phyloP scores from a whole-genome alignment of 37 sponge, comb jelly and placozoan genomes.

The Halisarca cf. caerulea region DNA sequence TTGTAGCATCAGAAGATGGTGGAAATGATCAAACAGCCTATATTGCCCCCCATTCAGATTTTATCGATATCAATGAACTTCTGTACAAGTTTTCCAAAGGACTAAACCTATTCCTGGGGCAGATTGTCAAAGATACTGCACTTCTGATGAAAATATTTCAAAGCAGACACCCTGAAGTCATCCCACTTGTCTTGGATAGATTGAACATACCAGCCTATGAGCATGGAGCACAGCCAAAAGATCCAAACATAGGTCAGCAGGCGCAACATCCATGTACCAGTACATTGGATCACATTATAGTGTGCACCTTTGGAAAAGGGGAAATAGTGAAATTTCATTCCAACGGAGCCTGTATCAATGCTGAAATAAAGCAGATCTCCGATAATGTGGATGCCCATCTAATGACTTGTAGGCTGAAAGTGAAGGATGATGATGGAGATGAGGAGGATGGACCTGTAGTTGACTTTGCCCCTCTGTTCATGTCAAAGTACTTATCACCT shows the following conservation, averaged over 20 bases:
- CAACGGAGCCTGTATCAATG: background rate
- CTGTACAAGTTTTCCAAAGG: background rate
- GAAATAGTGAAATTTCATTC: slow-evolving; percentile 8
- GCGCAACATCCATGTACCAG: background rate
- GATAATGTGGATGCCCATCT: too few species aligned
- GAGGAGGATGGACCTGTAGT: background rate
- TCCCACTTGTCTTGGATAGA: background rate
- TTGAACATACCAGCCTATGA: background rate
- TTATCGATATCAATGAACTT: background rate
- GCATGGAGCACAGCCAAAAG: background rate
- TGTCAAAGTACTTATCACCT: background rate
- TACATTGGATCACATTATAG: background rate
- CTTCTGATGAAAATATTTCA: background rate
- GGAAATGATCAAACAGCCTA: background rate
- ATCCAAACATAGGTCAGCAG: background rate
- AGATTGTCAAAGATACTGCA: background rate
- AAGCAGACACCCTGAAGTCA: background rate
- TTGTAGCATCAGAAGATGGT: background rate
- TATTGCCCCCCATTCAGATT: slow-evolving; percentile 1
- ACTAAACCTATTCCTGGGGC: background rate
- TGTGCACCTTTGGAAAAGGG: background rate
- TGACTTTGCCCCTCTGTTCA: background rate
- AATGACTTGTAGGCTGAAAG: background rate
- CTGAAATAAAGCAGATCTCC: background rate
- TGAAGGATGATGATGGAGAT: too few species aligned